Evolutionary conservation across 2,113 vertebrate species (phyloP), one percentile per base, ranked within the genome.

Genomic region (Forbesichthys papilliferus): DNA sequence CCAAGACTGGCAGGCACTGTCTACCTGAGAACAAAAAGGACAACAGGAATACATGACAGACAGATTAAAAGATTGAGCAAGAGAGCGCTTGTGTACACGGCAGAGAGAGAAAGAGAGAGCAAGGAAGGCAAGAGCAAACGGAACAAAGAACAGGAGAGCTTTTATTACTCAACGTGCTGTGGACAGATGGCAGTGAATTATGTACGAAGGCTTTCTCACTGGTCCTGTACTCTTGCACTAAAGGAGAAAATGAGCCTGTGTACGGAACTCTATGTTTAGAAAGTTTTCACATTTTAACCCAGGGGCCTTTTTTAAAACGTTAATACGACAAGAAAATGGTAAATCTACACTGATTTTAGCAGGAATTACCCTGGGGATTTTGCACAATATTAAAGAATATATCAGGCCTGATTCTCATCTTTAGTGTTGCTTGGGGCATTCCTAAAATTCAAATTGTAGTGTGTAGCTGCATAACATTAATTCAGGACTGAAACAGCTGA

Each of bases 121-220:
- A 34, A 18, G 70, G 79, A 74, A 85, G 52, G 2, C 1, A 64
- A 78, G 61, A 59, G 13, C 49, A 54, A 68, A 71, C 58, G 78
- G 68, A 83, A 78, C 69, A 74, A 66, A 56, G 34, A 75, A 78
- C 71, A 84, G 82, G 83, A 79, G 83, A 78, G 78, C 75, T 88
- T 84, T 87, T 85, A 85, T 87, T 79, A 84, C 81, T 80, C 81
- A 84, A 83, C 84, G 85, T 82, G 86, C 78, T 76, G 74, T 53
- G 80, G 85, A 89, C 87, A 88, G 85, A 89, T 90, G 86, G 86
- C 73, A 68, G 79, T 88, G 83, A 89, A 89, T 88, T 81, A 89
- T 88, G 84, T 66, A 87, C 86, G 69, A 80, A 82, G 86, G 79
- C 72, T 86, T 86, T 84, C 81, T 81, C 88, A 68, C 71, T 53